Percentiles rank a stretch among this genome's conserved stretches.
These are phyloP conservation scores for Thera obeliscata DNA, from an alignment of 2,888 invertebrate species.

Conservation along the genomic window DNA sequence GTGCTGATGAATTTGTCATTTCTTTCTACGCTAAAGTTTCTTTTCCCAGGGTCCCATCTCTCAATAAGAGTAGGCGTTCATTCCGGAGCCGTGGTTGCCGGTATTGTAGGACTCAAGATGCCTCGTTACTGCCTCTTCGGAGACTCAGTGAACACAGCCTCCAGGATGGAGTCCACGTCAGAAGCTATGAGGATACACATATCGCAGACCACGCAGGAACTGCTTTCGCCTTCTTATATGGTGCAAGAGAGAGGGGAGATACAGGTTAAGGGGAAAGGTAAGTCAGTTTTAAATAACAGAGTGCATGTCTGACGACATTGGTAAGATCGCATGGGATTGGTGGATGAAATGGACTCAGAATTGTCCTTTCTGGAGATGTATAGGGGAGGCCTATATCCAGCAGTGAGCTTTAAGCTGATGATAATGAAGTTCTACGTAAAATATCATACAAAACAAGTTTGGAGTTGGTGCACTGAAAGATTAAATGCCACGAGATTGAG, in stretches of 20 bases:
- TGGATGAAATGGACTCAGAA: too few relatives aligned
- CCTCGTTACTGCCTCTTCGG: slow-evolving; percentile 95
- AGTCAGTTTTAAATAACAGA: slow-evolving; percentile 25
- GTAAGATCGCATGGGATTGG: too few relatives aligned
- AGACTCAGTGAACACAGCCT: slow-evolving; percentile 95
- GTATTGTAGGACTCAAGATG: slow-evolving; percentile 97
- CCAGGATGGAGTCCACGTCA: slow-evolving; percentile 96
- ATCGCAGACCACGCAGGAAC: slow-evolving; percentile 93
- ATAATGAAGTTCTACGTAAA: too few relatives aligned
- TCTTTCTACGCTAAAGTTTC: neutral
- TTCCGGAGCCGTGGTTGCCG: slow-evolving; percentile 96
- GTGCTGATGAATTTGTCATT: too few relatives aligned
- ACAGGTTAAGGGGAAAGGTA: slow-evolving; percentile 95
- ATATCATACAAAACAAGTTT: too few relatives aligned
- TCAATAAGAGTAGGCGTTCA: slow-evolving; percentile 94
- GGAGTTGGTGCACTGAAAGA: too few relatives aligned
- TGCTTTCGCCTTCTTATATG: slow-evolving; percentile 89
- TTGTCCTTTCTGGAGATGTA: too few relatives aligned
- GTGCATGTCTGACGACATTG: too few relatives aligned
- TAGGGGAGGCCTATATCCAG: too few relatives aligned
- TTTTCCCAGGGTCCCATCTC: slow-evolving; percentile 88
- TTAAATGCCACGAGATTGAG: too few relatives aligned
- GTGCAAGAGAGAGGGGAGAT: slow-evolving; percentile 93
- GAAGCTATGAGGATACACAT: slow-evolving; percentile 98
- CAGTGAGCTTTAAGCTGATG: too few relatives aligned